Conservation (phyloP, 1,140 invertebrate species). For the Ruditapes philippinarum region DNA sequence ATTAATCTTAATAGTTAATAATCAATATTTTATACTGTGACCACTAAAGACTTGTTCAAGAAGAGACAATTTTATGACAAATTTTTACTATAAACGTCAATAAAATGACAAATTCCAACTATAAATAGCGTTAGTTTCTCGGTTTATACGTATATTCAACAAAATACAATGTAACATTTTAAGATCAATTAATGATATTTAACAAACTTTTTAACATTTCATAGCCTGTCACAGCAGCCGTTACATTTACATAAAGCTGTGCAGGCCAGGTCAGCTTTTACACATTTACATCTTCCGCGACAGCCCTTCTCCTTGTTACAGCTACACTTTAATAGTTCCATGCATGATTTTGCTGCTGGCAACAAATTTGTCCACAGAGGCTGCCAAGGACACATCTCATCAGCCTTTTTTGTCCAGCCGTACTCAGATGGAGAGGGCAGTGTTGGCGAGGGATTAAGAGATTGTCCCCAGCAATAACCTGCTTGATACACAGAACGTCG, state of each 20-base stretch:
- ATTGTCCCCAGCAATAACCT: neutral
- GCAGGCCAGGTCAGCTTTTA: slow-evolving; percentile 34
- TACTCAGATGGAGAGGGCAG: neutral
- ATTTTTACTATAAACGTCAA: too few relatives aligned
- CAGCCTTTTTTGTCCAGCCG: neutral
- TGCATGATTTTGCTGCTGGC: slow-evolving; percentile 1
- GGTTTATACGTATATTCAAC: too few relatives aligned
- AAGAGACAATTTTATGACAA: too few relatives aligned
- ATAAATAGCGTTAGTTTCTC: too few relatives aligned
- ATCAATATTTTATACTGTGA: too few relatives aligned
- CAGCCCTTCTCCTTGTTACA: neutral
- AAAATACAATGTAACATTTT: too few relatives aligned
- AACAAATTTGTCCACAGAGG: slow-evolving; percentile 6
- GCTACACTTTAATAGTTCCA: slow-evolving; percentile 29
- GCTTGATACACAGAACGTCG: neutral
- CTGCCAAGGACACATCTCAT: neutral
- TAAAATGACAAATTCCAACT: too few relatives aligned
- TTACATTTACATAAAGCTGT: slow-evolving; percentile 41
- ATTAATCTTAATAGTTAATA: too few relatives aligned
- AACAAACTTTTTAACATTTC: too few relatives aligned
- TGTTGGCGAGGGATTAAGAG: neutral
- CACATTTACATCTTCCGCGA: slow-evolving; percentile 11
- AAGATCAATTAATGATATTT: too few relatives aligned
- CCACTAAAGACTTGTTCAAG: too few relatives aligned
- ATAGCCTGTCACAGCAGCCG: neutral